Conservation (phyloP, 2,888 invertebrate species). For the Archips crataeganus region DNA sequence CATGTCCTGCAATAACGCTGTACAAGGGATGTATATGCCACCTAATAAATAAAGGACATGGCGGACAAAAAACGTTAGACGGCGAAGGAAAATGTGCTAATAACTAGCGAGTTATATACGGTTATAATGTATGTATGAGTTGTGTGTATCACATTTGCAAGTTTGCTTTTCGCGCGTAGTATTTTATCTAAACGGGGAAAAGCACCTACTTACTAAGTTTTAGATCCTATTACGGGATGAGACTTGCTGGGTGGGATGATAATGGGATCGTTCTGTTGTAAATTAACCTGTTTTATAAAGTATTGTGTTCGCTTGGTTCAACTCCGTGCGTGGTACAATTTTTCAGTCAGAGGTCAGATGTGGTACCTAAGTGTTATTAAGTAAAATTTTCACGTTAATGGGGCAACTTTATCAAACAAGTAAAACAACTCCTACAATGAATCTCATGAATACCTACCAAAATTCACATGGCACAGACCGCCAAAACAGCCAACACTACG, state of each 20-base stretch:
- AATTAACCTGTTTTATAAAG: too few species aligned
- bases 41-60: slow-evolving; percentile 32
- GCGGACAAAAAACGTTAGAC: background rate
- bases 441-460: background rate
- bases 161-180: background rate
- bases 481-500: slow-evolving; percentile 14
- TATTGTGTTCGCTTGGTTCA: too few species aligned
- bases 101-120: too few species aligned
- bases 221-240: too few species aligned
- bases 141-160: background rate
- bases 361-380: background rate
- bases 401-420: too few species aligned
- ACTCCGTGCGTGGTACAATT: too few species aligned
- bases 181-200: background rate
- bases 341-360: background rate
- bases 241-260: too few species aligned
- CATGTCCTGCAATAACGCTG: slow-evolving; percentile 8
- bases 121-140: too few species aligned
- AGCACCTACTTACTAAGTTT: background rate
- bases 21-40: slow-evolving; percentile 9
- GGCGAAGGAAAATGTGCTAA: background rate
- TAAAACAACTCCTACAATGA: background rate
- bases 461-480: background rate
- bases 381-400: background rate
- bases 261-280: too few species aligned